Base-by-base conservation (phyloP, 2,113 vertebrate genomes). In the Siphamia tubifer region DNA sequence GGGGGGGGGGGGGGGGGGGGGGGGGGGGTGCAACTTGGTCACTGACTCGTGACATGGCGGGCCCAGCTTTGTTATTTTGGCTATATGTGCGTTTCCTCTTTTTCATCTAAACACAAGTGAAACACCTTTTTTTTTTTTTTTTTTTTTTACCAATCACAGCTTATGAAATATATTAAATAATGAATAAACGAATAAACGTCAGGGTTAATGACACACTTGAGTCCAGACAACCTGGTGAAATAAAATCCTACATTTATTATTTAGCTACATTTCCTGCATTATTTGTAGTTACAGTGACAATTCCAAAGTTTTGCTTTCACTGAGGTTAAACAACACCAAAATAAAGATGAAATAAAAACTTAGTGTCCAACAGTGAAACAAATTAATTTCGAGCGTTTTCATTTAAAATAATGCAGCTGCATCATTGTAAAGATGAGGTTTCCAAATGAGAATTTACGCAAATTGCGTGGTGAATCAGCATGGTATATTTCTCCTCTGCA, bases 31-130 rank as follows among this genome's bases (percentile, higher is more conserved):
- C 44, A 68, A 74, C 73, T 56, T 83, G 79, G 51, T 74, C 80
- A 74, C 55, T 87, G 74, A 81, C 21, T 79, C 63, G 74, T 86
- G 86, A 83, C 86, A 72, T 74, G 85, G 77, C 77, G 70, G 74
- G 69, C 48, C 43, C 45, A 67, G 70, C 48, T 65, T 66, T 70
- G 47, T 68, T 56, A 61, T 35, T 51, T 21, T n/a, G 9, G 25
- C 15, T 24, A 21, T 24, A 21, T 17, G 48, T 52, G 17, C 6
- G 4, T 19, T 47, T 19, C 56, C 25, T n/a, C 30, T 36, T 27
- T 2, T 19, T 8, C 1, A 30, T 16, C 20, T 6, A 10, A 2
- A 15, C 10, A n/a, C 25, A 21, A 34, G 27, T 47, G n/a, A 4
- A 10, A 17, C n/a, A 35, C 1, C 6, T n/a, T n/a, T n/a, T n/a